These are phyloP conservation scores for Trichopria drosophilae DNA, from an alignment of 2,888 invertebrate species.

Conservation along the genomic window DNA sequence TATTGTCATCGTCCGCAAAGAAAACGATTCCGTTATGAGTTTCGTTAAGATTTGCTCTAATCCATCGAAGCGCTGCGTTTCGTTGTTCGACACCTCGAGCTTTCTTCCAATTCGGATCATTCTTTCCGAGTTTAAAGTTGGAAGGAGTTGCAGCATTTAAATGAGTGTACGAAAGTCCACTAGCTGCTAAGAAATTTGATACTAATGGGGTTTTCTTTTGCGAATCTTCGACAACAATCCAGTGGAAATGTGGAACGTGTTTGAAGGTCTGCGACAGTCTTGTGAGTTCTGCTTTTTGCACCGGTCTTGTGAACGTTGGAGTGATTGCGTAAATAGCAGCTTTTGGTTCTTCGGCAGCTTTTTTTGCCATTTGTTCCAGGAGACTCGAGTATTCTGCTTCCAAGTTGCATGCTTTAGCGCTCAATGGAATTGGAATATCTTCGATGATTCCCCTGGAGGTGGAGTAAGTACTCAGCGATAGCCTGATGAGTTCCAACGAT, in stretches of 20 bases:
- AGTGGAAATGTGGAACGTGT: conserved; percentile 85
- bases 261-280: conserved; percentile 85
- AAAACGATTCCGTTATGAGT: conserved; percentile 77
- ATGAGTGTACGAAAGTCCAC: conserved; percentile 70
- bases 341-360: conserved; percentile 61
- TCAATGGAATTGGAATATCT: conserved; percentile 27
- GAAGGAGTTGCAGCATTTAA: conserved; percentile 72
- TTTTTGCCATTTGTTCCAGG: conserved; percentile 29
- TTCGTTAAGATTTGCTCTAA: conserved; percentile 67
- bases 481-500: conserved; percentile 27
- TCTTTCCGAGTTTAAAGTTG: conserved; percentile 69
- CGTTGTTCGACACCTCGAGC: conserved; percentile 91
- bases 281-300: conserved; percentile 93
- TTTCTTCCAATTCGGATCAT: conserved; percentile 74
- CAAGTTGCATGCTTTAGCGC: conserved; percentile 28
- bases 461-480: conserved; percentile 23
- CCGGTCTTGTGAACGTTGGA: conserved; percentile 84
- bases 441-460: conserved; percentile 29
- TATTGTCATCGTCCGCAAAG: conserved; percentile 97
- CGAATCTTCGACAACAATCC: conserved; percentile 92
- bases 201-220: conserved; percentile 71
- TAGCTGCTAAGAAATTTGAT: conserved; percentile 69
- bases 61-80: conserved; percentile 83
- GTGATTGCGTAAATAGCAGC: conserved; percentile 90
- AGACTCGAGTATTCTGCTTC: conserved; percentile 27